phyloP scores from a whole-genome alignment of 2,888 invertebrate species.

The Sisyra terminalis region DNA sequence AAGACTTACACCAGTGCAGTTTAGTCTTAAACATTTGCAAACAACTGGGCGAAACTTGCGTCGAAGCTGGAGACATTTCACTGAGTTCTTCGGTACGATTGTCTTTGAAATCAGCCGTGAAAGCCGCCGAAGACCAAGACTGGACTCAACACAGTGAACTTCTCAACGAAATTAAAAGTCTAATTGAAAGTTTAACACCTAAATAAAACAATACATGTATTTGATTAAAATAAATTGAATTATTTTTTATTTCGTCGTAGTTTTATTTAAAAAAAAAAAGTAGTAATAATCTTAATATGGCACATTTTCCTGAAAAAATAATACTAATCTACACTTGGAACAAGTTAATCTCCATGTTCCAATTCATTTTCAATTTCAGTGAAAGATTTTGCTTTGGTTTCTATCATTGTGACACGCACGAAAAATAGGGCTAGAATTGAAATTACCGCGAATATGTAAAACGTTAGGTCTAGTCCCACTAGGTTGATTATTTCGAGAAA shows the following conservation, averaged over 20 bases:
- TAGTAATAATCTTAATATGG: not conserved
- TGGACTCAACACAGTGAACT: conserved; percentile 24
- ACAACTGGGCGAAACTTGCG: conserved; percentile 37
- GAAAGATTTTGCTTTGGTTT: conserved; percentile 16
- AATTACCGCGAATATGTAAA: conserved; percentile 52
- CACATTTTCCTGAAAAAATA: not conserved
- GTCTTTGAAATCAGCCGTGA: conserved; percentile 36
- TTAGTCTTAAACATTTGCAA: conserved; percentile 43
- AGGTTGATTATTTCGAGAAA: conserved; percentile 35
- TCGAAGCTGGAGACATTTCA: conserved; percentile 37
- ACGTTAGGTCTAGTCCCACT: conserved; percentile 42
- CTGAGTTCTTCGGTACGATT: conserved; percentile 40
- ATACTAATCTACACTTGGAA: not conserved
- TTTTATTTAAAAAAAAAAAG: not conserved
- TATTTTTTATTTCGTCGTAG: not conserved
- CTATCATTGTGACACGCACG: conserved; percentile 43
- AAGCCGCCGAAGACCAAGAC: conserved; percentile 30
- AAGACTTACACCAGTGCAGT: conserved; percentile 36
- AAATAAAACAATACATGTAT: not conserved
- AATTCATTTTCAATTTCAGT: conserved; percentile 13
- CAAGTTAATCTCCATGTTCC: not conserved
- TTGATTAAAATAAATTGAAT: conserved; percentile 4
- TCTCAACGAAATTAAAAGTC: not conserved
- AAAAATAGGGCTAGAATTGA: conserved; percentile 44
- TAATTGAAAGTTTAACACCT: not conserved